Percentiles rank a stretch among this genome's conserved stretches.
Conservation (phyloP, 2,888 invertebrate genomes). For the Hirudinaria manillensis region DNA sequence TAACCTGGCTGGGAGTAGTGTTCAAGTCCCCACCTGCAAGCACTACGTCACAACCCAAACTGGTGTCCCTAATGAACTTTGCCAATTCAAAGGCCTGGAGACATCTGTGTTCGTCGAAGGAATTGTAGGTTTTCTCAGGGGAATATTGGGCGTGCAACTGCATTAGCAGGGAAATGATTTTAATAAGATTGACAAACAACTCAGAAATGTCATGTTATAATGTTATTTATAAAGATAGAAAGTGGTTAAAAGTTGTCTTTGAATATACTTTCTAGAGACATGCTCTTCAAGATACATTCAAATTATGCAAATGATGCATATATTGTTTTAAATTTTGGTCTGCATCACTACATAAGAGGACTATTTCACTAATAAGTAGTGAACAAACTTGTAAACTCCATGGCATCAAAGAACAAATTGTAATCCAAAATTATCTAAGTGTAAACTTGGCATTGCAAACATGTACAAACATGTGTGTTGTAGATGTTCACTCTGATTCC, state of each 20-base stretch:
- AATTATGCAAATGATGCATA: too few relatives aligned
- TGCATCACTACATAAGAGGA: too few relatives aligned
- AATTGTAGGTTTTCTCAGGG: constrained; percentile 1
- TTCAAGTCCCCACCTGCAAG: constrained; percentile 92
- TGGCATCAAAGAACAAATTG: too few relatives aligned
- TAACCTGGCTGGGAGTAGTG: constrained; percentile 72
- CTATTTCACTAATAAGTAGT: too few relatives aligned
- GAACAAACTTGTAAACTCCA: too few relatives aligned
- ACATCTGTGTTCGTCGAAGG: constrained; percentile 81
- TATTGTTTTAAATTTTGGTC: too few relatives aligned
- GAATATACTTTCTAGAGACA: background rate
- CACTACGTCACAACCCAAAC: constrained; percentile 66
- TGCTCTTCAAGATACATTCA: too few relatives aligned
- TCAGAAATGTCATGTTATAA: background rate
- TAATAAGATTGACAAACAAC: background rate
- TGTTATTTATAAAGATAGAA: too few relatives aligned
- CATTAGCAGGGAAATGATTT: background rate
- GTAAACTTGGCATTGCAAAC: background rate
- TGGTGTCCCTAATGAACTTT: constrained; percentile 83
- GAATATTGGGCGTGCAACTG: constrained; percentile 43
- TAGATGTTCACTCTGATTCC: constrained; percentile 71
- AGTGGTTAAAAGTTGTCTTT: background rate
- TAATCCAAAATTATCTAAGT: too few relatives aligned
- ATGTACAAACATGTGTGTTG: constrained; percentile 79
- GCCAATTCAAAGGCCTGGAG: constrained; percentile 89